Conservation (phyloP, 2,888 invertebrate species). For the Euzetes globulus region DNA sequence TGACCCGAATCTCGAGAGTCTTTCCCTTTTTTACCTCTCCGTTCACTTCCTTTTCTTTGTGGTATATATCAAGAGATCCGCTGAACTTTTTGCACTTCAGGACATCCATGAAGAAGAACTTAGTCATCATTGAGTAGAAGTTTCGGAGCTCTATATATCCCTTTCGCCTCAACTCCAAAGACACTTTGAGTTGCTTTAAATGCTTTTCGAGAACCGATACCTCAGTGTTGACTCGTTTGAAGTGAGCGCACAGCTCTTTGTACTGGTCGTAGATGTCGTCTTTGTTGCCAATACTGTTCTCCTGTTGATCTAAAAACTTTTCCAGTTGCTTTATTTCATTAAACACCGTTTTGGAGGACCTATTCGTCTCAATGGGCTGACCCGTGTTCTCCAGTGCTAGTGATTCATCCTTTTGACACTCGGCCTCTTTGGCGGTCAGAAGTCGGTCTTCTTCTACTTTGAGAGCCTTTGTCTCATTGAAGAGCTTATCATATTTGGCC, state of each 20-base stretch:
- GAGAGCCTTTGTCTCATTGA: conserved; percentile 7
- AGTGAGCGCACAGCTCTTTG: conserved; percentile 43
- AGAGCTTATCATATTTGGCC: background rate
- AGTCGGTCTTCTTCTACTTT: background rate
- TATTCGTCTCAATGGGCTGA: conserved; percentile 43
- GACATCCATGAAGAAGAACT: conserved; percentile 45
- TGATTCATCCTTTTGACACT: background rate
- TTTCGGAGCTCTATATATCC: conserved; percentile 44
- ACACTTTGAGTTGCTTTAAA: conserved; percentile 44
- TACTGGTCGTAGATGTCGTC: conserved; percentile 45
- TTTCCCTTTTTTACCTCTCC: conserved; percentile 39
- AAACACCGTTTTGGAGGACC: conserved; percentile 44
- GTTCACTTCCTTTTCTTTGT: conserved; percentile 41
- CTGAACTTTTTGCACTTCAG: conserved; percentile 45
- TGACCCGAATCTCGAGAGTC: conserved; percentile 46
- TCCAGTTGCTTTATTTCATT: conserved; percentile 46
- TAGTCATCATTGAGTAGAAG: conserved; percentile 45
- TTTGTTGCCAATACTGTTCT: conserved; percentile 43
- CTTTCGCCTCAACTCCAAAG: conserved; percentile 44
- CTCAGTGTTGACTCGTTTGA: background rate
- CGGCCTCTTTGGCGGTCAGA: background rate
- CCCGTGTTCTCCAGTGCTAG: conserved; percentile 16
- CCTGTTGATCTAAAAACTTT: conserved; percentile 45
- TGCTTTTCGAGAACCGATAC: conserved; percentile 38
- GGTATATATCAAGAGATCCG: conserved; percentile 48